phyloP scores from a whole-genome alignment of 64 coral and sea anemone species.

The Catalaphyllia jardinei region DNA sequence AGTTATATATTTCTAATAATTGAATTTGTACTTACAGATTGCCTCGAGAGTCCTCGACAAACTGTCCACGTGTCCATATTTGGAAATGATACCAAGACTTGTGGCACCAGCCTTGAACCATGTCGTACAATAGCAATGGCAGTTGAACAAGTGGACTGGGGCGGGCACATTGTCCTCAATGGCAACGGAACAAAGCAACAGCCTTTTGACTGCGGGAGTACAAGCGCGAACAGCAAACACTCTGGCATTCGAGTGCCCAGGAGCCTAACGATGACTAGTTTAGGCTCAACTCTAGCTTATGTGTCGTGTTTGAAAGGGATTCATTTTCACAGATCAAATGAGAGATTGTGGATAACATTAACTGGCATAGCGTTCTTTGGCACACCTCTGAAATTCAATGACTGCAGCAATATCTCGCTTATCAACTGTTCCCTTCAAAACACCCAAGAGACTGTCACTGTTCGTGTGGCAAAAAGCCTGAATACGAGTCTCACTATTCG shows the following conservation, averaged over 20 bases:
- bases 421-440: neutral
- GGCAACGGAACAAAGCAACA: conserved; percentile 1
- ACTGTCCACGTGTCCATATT: conserved; percentile 1
- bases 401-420: neutral
- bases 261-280: neutral
- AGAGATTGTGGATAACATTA: neutral
- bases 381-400: conserved; percentile 14
- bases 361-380: neutral
- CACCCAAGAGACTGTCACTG: neutral
- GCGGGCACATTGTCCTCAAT: neutral
- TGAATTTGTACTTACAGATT: neutral
- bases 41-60: neutral
- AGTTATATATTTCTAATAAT: neutral
- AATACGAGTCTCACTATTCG: neutral
- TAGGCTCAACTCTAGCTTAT: neutral
- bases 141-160: neutral
- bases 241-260: neutral
- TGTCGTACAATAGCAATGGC: conserved; percentile 24
- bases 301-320: neutral
- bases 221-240: neutral
- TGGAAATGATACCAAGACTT: neutral
- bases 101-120: neutral
- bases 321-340: neutral
- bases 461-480: neutral
- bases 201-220: neutral